Evolutionary conservation across 2,797 vertebrate genomes (phyloP).

Genomic region (Anas capensis): DNA sequence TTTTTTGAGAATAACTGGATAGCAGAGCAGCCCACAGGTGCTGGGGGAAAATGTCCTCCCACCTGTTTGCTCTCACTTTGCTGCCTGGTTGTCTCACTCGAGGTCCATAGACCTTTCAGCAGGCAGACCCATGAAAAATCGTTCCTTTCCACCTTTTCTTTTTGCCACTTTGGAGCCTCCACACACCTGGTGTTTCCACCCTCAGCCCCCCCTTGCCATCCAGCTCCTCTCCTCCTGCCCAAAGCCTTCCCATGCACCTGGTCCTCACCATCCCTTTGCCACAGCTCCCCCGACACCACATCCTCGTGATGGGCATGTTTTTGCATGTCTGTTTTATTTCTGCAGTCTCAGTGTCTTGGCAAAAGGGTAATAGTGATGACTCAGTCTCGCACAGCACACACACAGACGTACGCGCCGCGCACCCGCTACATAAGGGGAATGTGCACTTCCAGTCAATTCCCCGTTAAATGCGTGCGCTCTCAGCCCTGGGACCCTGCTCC

Average conservation of each 20-base stretch:
- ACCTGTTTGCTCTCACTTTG: background rate
- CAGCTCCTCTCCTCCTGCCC: background rate
- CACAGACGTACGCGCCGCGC: slow-evolving; percentile 8
- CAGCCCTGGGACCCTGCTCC: background rate
- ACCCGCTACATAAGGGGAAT: background rate
- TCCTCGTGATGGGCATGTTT: background rate
- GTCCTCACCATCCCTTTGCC: background rate
- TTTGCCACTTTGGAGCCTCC: background rate
- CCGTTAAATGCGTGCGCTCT: background rate
- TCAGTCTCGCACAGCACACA: background rate
- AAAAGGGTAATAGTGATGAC: slow-evolving; percentile 14
- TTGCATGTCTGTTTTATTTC: background rate
- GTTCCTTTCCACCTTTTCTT: background rate
- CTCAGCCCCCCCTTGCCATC: rapidly evolving
- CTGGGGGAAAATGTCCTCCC: rapidly evolving
- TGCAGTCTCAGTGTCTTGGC: slow-evolving; percentile 23
- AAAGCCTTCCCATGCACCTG: rapidly evolving
- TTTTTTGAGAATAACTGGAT: background rate
- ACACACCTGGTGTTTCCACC: background rate
- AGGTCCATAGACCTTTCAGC: background rate
- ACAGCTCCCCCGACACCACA: background rate
- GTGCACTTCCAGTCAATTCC: slow-evolving; percentile 43
- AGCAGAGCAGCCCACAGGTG: background rate
- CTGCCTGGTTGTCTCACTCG: background rate
- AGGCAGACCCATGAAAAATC: rapidly evolving